A percentile compares a stretch with the other conserved stretches of the same genome.
Conservation (phyloP, 2,113 vertebrate species). For the Furnarius figulus region DNA sequence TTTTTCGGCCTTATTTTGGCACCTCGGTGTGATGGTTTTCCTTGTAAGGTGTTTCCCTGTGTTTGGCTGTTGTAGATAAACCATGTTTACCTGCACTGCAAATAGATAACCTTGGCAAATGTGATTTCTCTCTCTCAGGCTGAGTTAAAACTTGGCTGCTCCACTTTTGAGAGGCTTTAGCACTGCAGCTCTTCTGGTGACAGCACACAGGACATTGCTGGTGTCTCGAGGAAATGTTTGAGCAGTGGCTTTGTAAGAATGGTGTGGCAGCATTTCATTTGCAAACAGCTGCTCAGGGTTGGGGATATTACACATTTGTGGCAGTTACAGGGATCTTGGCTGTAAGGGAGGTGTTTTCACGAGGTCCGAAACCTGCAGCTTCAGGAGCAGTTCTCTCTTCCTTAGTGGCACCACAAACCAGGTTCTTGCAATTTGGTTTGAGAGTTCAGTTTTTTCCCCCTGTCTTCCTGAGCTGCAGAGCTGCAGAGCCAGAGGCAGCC, state of each 20-base stretch:
- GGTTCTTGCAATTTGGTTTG: neutral
- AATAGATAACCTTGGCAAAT: neutral
- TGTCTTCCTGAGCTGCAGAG: neutral
- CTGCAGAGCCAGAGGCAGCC: constrained; percentile 20
- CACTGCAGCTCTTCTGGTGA: neutral
- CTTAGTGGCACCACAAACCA: neutral
- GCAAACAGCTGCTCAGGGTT: neutral
- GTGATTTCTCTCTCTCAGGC: neutral
- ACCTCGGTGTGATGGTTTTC: neutral
- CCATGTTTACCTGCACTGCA: neutral
- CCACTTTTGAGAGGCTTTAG: neutral
- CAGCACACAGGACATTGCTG: neutral
- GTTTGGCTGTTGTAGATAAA: neutral
- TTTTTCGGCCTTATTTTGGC: neutral
- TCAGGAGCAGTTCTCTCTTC: neutral
- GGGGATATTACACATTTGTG: neutral
- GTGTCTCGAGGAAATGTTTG: accelerated
- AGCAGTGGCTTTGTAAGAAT: neutral
- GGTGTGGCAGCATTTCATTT: neutral
- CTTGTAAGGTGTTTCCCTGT: neutral
- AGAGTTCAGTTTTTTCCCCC: neutral
- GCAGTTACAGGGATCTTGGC: neutral
- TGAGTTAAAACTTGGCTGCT: neutral
- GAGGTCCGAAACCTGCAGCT: neutral
- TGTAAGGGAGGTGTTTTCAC: accelerated